phyloP scores from a whole-genome alignment of 1,140 invertebrate genomes.

The Nymphalis io region DNA sequence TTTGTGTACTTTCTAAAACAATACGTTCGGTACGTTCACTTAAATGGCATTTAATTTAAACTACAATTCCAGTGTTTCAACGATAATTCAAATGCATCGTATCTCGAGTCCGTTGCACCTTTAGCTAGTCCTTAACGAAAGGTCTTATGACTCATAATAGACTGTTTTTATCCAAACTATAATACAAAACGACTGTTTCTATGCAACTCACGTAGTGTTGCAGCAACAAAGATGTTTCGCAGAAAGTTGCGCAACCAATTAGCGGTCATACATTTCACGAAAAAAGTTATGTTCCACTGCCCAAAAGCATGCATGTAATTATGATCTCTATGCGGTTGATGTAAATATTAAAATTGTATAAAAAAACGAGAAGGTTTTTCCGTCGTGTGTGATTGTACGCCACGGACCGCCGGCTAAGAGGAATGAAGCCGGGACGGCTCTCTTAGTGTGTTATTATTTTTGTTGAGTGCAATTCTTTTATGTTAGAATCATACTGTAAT shows the following conservation, averaged over 20 bases:
- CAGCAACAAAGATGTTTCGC: slow-evolving; percentile 60
- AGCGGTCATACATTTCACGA: slow-evolving; percentile 44
- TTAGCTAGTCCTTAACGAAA: slow-evolving; percentile 39
- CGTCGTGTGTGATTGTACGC: slow-evolving; percentile 42
- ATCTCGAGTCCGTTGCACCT: slow-evolving; percentile 35
- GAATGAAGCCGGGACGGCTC: slow-evolving; percentile 64
- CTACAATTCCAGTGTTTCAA: slow-evolving; percentile 46
- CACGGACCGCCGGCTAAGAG: slow-evolving; percentile 60
- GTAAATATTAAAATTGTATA: slow-evolving; percentile 43
- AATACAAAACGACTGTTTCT: slow-evolving; percentile 36
- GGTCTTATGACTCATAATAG: slow-evolving; percentile 42
- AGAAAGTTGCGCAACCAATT: slow-evolving; percentile 73
- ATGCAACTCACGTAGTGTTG: slow-evolving; percentile 55
- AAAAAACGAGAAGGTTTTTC: slow-evolving; percentile 26
- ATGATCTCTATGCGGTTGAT: slow-evolving; percentile 37
- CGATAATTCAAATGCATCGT: slow-evolving; percentile 44
- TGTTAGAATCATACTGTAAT: slow-evolving; percentile 37
- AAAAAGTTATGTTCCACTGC: slow-evolving; percentile 36
- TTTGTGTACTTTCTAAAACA: slow-evolving; percentile 50
- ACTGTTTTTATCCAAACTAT: slow-evolving; percentile 21
- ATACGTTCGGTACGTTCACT: slow-evolving; percentile 44
- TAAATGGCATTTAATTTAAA: slow-evolving; percentile 53
- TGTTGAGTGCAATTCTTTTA: slow-evolving; percentile 48
- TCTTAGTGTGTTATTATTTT: slow-evolving; percentile 54
- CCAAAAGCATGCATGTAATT: slow-evolving; percentile 35